Evolutionary conservation across 2,113 vertebrate genomes (phyloP).

Genomic region (Pogonocichla stellata): DNA sequence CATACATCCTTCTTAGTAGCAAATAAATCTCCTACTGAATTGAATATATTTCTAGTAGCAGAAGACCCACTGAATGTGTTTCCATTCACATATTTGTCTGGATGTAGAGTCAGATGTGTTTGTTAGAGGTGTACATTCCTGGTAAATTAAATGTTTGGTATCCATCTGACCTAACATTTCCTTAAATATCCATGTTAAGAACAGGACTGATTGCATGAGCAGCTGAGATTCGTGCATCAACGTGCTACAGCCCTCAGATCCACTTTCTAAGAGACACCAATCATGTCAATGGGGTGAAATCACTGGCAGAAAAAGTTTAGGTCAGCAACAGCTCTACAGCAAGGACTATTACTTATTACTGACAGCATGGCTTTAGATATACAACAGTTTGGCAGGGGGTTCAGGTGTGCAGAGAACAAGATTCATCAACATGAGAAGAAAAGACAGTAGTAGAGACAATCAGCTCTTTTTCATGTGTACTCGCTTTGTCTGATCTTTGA

Average conservation of each 20-base stretch:
- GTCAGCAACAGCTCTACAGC: neutral
- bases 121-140: neutral
- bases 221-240: neutral
- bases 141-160: neutral
- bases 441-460: neutral
- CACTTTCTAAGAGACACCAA: neutral
- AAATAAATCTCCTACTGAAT: neutral
- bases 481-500: neutral
- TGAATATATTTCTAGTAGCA: neutral
- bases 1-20: slow-evolving; percentile 1
- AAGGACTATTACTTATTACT: neutral
- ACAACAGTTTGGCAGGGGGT: neutral
- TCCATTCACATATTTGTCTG: neutral
- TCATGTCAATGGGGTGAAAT: neutral
- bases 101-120: neutral
- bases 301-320: slow-evolving; percentile 14
- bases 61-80: neutral
- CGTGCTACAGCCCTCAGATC: neutral
- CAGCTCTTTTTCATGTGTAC: neutral
- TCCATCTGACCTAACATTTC: neutral
- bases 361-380: neutral
- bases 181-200: neutral
- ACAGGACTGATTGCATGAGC: neutral
- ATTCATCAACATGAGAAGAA: neutral
- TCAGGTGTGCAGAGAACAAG: neutral